Evolutionary conservation across 2,888 invertebrate genomes (phyloP), one percentile per base, ranked within the genome.

Genomic region (Diaprepes abbreviatus): DNA sequence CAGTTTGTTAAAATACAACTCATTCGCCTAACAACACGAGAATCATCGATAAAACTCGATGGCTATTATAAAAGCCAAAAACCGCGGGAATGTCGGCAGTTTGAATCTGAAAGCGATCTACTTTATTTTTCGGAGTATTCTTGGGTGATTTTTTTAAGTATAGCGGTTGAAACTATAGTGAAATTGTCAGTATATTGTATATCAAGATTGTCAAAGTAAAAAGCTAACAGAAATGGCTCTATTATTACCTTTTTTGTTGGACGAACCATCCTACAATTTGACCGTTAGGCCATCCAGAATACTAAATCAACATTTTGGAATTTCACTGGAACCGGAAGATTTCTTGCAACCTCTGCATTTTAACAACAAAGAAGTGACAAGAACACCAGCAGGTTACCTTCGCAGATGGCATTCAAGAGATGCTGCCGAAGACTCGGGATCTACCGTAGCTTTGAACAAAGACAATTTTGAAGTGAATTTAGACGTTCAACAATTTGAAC

Each of bases 381-480:
- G 45, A 19, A 63, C 62, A 4, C 68, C 68, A n/a, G 68, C 68
- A n/a, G 68, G 68, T 31, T 68, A 68, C 24, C 33, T 68, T 10
- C 24, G 68, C 2, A 52, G 24, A 19, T 68, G 68, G 68, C 36
- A 62, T 31, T 55, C 68, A 19, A 36, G 33, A 7, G 45, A 52
- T n/a, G 52, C 68, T 12, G 9, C 10, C 6, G 16, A 68, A 3
- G 63, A 68, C 31, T 2, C 55, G 3, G 68, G 62, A 9, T 68
- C 68, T 2, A 55, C 38, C 1, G 36, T 55, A 9, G 28, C 33
- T 4, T 1, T 55, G 2, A 12, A 55, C 16, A 55, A 55, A 33
- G 55, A 55, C 33, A 33, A 36, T 6, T 55, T 55, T 31, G n/a
- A 55, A 19, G 55, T 36, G 2, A 55, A 17, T 33, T 14, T 55